Evolutionary conservation across 1,140 invertebrate species (phyloP).

Genomic region (Pectinophora gossypiella): DNA sequence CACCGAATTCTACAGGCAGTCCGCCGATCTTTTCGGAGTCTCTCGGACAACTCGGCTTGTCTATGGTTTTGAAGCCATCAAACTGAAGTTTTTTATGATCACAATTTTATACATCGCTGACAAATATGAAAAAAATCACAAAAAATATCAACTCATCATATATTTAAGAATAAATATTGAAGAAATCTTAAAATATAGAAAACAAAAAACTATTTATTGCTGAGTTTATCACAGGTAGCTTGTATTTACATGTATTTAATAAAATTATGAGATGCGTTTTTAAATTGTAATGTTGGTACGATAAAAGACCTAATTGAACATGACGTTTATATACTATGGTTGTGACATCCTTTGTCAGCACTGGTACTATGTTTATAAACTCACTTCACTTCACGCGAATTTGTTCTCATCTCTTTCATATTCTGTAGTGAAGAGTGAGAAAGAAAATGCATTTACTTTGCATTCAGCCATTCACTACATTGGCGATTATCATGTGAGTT

Average conservation of each 20-base stretch:
- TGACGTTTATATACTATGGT: conserved; percentile 13
- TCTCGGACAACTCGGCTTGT: conserved; percentile 65
- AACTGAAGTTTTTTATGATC: conserved; percentile 44
- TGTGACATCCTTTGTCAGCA: conserved; percentile 29
- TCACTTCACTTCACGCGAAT: background rate
- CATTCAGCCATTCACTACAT: too few relatives aligned
- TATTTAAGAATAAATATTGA: too few relatives aligned
- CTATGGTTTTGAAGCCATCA: conserved; percentile 64
- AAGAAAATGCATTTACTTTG: too few relatives aligned
- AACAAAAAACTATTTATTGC: too few relatives aligned
- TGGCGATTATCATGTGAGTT: background rate
- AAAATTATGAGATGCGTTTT: too few relatives aligned
- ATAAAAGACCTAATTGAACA: conserved; percentile 9
- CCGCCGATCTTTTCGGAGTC: conserved; percentile 66
- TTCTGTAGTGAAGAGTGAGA: background rate
- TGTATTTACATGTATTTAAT: too few relatives aligned
- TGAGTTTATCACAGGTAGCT: too few relatives aligned
- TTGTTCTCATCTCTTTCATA: background rate
- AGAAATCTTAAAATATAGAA: background rate
- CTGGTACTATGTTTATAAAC: background rate
- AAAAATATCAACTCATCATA: conserved; percentile 5
- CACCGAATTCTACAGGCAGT: conserved; percentile 73
- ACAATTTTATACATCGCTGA: background rate
- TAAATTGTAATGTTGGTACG: background rate
- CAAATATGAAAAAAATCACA: background rate